Evolutionary conservation across 2,888 invertebrate genomes (phyloP).

Genomic region (Plusia festucae): DNA sequence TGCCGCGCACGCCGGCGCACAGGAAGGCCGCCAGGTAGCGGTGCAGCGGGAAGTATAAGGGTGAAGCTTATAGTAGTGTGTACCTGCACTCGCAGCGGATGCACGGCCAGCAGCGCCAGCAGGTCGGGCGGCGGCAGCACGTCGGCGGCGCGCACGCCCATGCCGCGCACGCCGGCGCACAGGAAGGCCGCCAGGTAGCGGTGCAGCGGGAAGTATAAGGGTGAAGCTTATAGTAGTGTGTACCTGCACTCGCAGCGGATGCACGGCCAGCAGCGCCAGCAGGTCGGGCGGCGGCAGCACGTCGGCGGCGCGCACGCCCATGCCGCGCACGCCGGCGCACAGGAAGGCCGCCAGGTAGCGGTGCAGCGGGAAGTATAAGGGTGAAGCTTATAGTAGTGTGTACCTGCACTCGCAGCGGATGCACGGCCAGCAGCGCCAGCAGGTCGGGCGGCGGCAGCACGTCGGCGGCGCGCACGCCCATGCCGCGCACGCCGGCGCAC

Average conservation of each 20-base stretch:
- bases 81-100: conserved; percentile 97
- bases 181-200: conserved; percentile 93
- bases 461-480: conserved; percentile 93
- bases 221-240: no score
- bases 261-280: conserved; percentile 95
- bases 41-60: conserved; percentile 98
- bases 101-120: conserved; percentile 95
- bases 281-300: conserved; percentile 94
- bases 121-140: conserved; percentile 94
- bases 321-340: conserved; percentile 94
- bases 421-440: conserved; percentile 95
- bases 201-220: conserved; percentile 98
- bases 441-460: conserved; percentile 94
- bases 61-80: no score
- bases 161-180: conserved; percentile 94
- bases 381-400: no score
- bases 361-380: conserved; percentile 98
- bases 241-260: conserved; percentile 97
- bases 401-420: conserved; percentile 97
- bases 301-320: conserved; percentile 93
- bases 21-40: conserved; percentile 93
- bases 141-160: conserved; percentile 93
- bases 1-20: conserved; percentile 94
- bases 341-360: conserved; percentile 93
- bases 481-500: conserved; percentile 94